These are phyloP conservation scores for Trichosurus vulpecula DNA, from an alignment of 2,797 vertebrate species.

Conservation along the genomic window DNA sequence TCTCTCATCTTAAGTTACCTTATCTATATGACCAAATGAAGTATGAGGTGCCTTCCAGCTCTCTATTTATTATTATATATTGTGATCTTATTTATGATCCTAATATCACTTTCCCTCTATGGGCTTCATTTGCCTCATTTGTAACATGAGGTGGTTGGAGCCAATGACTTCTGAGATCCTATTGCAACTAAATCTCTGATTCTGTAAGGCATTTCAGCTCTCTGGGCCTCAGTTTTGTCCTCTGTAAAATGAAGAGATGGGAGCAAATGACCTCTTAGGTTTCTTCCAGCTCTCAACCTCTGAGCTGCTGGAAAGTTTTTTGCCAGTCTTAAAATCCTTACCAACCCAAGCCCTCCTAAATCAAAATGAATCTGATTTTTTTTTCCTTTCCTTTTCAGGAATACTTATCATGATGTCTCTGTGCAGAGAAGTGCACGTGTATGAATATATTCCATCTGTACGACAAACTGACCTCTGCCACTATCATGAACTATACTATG, in stretches of 20 bases:
- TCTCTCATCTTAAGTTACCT: background rate
- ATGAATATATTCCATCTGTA: slow-evolving; percentile 96
- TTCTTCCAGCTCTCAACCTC: background rate
- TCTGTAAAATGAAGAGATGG: background rate
- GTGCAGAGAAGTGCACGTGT: slow-evolving; percentile 94
- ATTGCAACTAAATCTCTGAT: background rate
- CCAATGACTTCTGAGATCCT: background rate
- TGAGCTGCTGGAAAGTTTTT: background rate
- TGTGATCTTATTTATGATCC: background rate
- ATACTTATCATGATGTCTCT: slow-evolving; percentile 98
- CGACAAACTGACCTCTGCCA: slow-evolving; percentile 97
- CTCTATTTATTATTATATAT: background rate
- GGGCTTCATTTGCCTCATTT: background rate
- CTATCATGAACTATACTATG: slow-evolving; percentile 97
- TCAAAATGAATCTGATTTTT: background rate
- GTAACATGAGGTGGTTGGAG: background rate
- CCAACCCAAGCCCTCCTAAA: rapidly evolving
- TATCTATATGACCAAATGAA: background rate
- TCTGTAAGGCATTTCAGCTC: background rate
- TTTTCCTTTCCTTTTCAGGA: slow-evolving; percentile 83
- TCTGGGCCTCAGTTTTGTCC: background rate
- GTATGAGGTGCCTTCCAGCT: background rate
- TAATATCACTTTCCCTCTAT: background rate
- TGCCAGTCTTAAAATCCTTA: no score
- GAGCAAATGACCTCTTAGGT: background rate